These are phyloP conservation scores for Lerema accius DNA, from an alignment of 1,140 invertebrate genomes.

Conservation along the genomic window DNA sequence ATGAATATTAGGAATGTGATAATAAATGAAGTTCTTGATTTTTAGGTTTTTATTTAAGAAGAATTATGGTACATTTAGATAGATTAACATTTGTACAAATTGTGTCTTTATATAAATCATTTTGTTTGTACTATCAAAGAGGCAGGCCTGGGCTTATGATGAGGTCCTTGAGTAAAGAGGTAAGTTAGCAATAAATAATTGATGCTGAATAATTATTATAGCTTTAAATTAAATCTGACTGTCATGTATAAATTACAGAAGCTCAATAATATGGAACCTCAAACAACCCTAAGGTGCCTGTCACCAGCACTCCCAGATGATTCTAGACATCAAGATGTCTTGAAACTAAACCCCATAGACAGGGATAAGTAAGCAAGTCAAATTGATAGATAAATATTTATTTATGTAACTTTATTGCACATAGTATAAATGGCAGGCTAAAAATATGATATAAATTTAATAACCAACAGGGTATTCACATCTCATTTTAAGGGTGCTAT, in stretches of 20 bases:
- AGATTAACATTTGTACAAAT: constrained; percentile 92
- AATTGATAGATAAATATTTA: too few relatives aligned
- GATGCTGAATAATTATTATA: too few relatives aligned
- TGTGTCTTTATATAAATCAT: constrained; percentile 86
- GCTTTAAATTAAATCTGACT: too few relatives aligned
- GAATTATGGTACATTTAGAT: constrained; percentile 91
- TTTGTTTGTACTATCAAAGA: constrained; percentile 85
- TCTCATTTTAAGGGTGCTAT: background rate
- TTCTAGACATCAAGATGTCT: constrained; percentile 65
- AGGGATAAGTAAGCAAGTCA: constrained; percentile 76
- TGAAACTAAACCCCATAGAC: constrained; percentile 73
- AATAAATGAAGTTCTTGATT: constrained; percentile 28
- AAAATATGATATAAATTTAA: constrained; percentile 1
- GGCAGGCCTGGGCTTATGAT: constrained; percentile 77
- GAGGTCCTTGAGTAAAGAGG: constrained; percentile 78
- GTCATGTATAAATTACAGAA: constrained; percentile 67
- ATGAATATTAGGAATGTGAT: too few relatives aligned
- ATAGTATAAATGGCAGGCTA: too few relatives aligned
- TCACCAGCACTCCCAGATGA: constrained; percentile 60
- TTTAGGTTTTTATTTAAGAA: constrained; percentile 88
- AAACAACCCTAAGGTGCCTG: constrained; percentile 40
- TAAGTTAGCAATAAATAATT: too few relatives aligned
- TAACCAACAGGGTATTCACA: background rate
- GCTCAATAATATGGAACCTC: constrained; percentile 73
- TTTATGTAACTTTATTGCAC: too few relatives aligned